Conservation (phyloP, 1,140 invertebrate genomes). For the Pantala flavescens region DNA sequence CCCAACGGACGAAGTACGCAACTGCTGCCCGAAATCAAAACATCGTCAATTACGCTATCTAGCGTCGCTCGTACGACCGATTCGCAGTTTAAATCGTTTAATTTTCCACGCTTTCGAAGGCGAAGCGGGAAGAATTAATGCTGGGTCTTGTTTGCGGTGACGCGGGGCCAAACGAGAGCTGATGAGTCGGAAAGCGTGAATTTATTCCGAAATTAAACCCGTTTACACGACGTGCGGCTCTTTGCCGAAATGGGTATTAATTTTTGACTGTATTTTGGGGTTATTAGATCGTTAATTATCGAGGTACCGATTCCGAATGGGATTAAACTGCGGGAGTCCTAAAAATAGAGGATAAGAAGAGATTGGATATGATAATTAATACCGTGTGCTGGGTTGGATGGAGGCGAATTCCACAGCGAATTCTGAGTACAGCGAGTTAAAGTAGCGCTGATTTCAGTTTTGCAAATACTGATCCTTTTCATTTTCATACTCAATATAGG, state of each 20-base stretch:
- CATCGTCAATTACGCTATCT: neutral
- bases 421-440: too few relatives aligned
- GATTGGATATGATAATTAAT: too few relatives aligned
- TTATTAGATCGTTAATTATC: slow-evolving; percentile 5
- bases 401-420: too few relatives aligned
- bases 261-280: slow-evolving; percentile 2
- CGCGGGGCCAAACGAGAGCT: neutral
- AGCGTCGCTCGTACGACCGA: neutral
- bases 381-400: too few relatives aligned
- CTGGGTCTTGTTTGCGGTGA: neutral
- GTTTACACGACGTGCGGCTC: neutral
- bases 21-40: neutral
- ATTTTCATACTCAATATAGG: too few relatives aligned
- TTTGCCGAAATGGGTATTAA: neutral
- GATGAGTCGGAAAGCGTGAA: neutral
- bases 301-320: neutral
- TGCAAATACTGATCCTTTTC: too few relatives aligned
- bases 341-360: too few relatives aligned
- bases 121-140: neutral
- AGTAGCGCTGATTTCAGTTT: too few relatives aligned
- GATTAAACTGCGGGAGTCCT: neutral
- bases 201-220: neutral
- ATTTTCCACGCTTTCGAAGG: neutral
- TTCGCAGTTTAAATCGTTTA: neutral
- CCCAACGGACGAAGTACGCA: neutral